Evolutionary conservation across 2,797 vertebrate genomes (phyloP), one percentile per base, ranked within the genome.

Genomic region (Smutsia temminckii): DNA sequence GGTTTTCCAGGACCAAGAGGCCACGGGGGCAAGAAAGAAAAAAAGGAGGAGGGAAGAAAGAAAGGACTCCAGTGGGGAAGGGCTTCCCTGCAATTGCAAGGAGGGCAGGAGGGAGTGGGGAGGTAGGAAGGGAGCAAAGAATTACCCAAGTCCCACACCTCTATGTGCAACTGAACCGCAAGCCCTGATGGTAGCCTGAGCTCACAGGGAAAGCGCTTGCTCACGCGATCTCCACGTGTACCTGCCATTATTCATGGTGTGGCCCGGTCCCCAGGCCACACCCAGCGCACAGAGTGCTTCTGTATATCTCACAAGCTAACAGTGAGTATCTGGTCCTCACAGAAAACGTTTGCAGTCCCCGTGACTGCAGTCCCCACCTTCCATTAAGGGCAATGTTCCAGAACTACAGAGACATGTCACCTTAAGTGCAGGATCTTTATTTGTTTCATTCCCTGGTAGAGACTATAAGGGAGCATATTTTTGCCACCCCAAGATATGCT

Each of bases 121-220:
- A 42, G 34, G 61, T 6, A 3, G 37, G 25, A 25, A 1, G 2
- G 12, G 8, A 34, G 23, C 55, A 13, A 20, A 1, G 32, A 75
- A 40, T 51, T 18, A 63, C n/a, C 57, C 37, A 7, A 55, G 23
- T 9, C 51, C 57, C 57, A 23, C n/a, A 40, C 32, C 34, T 55
- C 46, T 6, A 4, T 0, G 2, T 51, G 25, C 21, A 16, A 37
- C 0, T 46, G 46, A 46, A 5, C 34, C 1, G 7, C 21, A 8
- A 78, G 61, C 51, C 12, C 5, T 12, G 20, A 5, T 0, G 21
- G 20, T 8, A 20, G n/a, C 16, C 85, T 32, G 68, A 55, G 16
- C 57, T 8, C 2, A 87, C n/a, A 12, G 55, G 2, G 20, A 16
- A 16, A 2, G 8, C 4, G 5, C 59, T 25, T 25, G 32, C 20